Conservation (phyloP, 2,797 vertebrate genomes). For the Aldrovandia affinis region DNA sequence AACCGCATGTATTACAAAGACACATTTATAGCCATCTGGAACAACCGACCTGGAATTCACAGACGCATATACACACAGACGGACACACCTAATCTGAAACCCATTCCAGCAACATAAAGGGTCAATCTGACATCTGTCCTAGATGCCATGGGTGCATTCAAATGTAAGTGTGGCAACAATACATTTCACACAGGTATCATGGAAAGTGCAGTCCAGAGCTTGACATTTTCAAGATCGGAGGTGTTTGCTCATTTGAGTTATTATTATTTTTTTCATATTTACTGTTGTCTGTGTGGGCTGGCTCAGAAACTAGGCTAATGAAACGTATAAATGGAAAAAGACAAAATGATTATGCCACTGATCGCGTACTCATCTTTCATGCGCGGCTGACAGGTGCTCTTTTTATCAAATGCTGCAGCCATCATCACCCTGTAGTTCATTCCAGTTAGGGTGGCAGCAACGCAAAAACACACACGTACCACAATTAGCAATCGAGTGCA, state of each 20-base stretch:
- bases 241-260: background rate
- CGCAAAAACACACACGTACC: background rate
- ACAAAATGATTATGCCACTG: background rate
- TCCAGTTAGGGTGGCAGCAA: constrained; percentile 7
- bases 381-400: background rate
- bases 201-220: too few species aligned
- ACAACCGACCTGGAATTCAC: too few species aligned
- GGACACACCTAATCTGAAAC: too few species aligned
- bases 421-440: background rate
- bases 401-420: background rate
- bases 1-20: too few species aligned
- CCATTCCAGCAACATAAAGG: too few species aligned
- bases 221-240: background rate
- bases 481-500: background rate
- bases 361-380: background rate
- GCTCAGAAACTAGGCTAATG: background rate
- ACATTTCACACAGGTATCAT: too few species aligned
- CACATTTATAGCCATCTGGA: too few species aligned
- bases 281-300: background rate
- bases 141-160: too few species aligned
- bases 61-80: too few species aligned
- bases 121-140: too few species aligned
- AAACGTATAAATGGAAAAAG: background rate
- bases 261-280: background rate
- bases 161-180: too few species aligned